Evolutionary conservation across 2,888 invertebrate species (phyloP).

Genomic region (Stramonita haemastoma): DNA sequence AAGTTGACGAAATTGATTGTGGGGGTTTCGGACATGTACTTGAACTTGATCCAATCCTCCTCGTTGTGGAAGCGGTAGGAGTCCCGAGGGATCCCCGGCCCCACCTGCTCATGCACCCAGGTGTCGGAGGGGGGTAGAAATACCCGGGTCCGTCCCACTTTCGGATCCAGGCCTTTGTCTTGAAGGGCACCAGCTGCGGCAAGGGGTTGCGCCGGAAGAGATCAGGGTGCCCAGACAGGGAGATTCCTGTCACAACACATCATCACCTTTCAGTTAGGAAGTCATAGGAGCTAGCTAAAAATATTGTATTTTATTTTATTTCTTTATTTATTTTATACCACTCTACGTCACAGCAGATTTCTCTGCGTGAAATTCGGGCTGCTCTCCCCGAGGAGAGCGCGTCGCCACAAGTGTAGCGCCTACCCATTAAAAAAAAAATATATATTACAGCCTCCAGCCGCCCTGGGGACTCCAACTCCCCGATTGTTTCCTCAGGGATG

Average conservation of each 20-base stretch:
- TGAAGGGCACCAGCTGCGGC: conserved; percentile 64
- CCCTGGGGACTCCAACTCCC: too few relatives aligned
- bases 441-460: too few relatives aligned
- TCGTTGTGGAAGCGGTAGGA: conserved; percentile 70
- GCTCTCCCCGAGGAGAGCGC: too few relatives aligned
- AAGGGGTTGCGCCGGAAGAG: conserved; percentile 63
- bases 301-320: too few relatives aligned
- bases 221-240: conserved; percentile 62
- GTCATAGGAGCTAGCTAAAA: too few relatives aligned
- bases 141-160: conserved; percentile 67
- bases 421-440: too few relatives aligned
- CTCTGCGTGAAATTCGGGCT: too few relatives aligned
- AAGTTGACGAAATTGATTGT: neutral
- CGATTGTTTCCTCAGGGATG: too few relatives aligned
- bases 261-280: too few relatives aligned
- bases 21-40: conserved; percentile 63
- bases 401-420: too few relatives aligned
- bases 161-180: conserved; percentile 60
- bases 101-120: conserved; percentile 68
- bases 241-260: conserved; percentile 57
- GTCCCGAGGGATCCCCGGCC: conserved; percentile 65
- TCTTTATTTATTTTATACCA: too few relatives aligned
- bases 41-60: conserved; percentile 72
- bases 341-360: too few relatives aligned
- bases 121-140: conserved; percentile 64